Conservation (phyloP, 2,888 invertebrate species). For the Diachrysia chrysitis region DNA sequence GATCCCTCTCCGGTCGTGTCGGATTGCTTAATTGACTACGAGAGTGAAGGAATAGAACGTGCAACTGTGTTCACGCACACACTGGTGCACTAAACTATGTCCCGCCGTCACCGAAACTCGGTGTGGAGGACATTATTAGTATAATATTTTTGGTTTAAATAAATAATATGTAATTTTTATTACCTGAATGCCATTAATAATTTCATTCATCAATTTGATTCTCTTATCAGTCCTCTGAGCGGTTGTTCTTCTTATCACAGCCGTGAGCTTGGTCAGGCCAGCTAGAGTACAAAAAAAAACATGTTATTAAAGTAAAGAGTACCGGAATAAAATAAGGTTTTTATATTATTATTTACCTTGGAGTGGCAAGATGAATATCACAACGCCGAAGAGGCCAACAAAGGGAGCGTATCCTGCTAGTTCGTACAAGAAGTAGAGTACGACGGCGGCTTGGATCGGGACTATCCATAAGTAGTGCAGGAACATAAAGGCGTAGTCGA, state of each 20-base stretch:
- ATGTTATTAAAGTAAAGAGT: not conserved
- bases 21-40: too few species aligned
- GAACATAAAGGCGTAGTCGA: slow-evolving; percentile 92
- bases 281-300: slow-evolving; percentile 65
- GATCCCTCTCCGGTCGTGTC: too few species aligned
- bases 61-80: too few species aligned
- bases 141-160: too few species aligned
- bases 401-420: slow-evolving; percentile 80
- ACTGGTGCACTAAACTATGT: too few species aligned
- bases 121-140: too few species aligned
- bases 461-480: slow-evolving; percentile 94
- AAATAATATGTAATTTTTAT: slow-evolving; percentile 8
- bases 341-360: slow-evolving; percentile 72
- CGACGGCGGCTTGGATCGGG: slow-evolving; percentile 91
- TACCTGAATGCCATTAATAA: slow-evolving; percentile 95
- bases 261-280: slow-evolving; percentile 77
- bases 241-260: slow-evolving; percentile 85
- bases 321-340: not conserved
- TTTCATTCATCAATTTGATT: slow-evolving; percentile 96
- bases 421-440: slow-evolving; percentile 77
- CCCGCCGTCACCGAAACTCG: too few species aligned
- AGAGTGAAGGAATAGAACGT: too few species aligned
- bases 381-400: slow-evolving; percentile 82
- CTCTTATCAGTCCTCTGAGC: slow-evolving; percentile 95
- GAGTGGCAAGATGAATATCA: slow-evolving; percentile 89